Conservation (phyloP, 2,113 vertebrate genomes). For the Bubo scandiacus region DNA sequence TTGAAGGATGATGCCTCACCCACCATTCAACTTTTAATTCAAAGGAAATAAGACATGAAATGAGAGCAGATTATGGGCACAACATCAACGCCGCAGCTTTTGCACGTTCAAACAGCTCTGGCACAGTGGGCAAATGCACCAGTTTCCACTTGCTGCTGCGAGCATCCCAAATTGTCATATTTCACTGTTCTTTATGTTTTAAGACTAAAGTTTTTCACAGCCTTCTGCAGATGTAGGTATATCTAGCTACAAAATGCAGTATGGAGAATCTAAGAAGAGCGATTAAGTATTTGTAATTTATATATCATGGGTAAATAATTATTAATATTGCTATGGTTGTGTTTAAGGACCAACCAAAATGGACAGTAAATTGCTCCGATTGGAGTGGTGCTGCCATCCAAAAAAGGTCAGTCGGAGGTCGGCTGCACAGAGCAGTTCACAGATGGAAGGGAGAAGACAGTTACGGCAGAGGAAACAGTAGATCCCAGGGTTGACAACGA, state of each 20-base stretch:
- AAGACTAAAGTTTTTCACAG: neutral
- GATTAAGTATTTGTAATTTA: neutral
- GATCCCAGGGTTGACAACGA: neutral
- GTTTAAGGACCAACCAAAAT: neutral
- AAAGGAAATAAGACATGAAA: slow-evolving; percentile 14
- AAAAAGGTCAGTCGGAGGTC: no score
- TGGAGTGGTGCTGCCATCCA: neutral
- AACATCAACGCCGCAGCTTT: neutral
- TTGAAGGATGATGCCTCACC: neutral
- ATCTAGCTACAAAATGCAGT: neutral
- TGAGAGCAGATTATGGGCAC: neutral
- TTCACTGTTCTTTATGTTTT: neutral
- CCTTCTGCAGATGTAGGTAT: neutral
- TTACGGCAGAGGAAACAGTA: no score
- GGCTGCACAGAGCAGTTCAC: neutral
- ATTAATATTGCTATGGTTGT: neutral
- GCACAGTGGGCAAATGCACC: neutral
- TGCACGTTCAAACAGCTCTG: neutral
- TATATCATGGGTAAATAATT: neutral
- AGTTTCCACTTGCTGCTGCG: neutral
- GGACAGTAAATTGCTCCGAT: neutral
- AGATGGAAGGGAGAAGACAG: neutral
- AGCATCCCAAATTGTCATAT: neutral
- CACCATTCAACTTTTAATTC: neutral
- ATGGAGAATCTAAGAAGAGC: neutral